Base-by-base conservation (phyloP, 2,797 vertebrate species). In the Poeciliopsis paucimaculata region DNA sequence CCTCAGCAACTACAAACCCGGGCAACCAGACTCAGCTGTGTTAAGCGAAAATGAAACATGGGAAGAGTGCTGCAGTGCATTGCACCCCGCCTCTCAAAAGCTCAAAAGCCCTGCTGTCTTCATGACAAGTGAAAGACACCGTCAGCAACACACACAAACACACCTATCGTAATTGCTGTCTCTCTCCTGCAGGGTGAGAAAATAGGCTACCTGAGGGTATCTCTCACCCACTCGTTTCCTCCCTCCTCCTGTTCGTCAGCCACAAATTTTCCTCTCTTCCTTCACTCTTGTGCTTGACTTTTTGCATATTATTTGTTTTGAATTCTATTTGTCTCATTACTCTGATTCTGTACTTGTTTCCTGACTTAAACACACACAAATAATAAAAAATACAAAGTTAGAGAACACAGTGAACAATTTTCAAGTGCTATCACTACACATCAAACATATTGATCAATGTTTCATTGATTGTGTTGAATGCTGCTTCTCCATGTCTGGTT, bases 121-220 rank as follows among this genome's bases (percentile, higher is more conserved):
- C 73, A 36, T 81, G 89, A 72, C 72, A 75, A 80, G 72, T 76
- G 66, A 46, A 53, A 34, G 68, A 83, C 79, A 12, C 75, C 47
- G 72, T 47, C 77, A 79, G 80, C 64, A 77, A 74, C 79, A 82
- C 77, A 77, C 75, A 68, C 84, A 84, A 20, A 68, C 83, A 85
- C 23, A 83, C 81, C 18, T 47, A 79, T 82, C 86, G 88, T 94
- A 91, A 92, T 92, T 92, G 91, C 88, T 70, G 85, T 89, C 87
- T 91, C 81, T 84, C 76, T 87, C 92, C 92, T 86, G 86, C 90
- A 81, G 89, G 88, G 89, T 86, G 87, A 88, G 83, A 89, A 94
- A 92, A 91, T 89, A 89, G 86, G 84, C 86, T 84, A 89, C 90
- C 90, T 87, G 84, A 90, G 90, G 90, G 86, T 87, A 90, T 90